phyloP scores from a whole-genome alignment of 2,797 vertebrate genomes.

The Channa striata region DNA sequence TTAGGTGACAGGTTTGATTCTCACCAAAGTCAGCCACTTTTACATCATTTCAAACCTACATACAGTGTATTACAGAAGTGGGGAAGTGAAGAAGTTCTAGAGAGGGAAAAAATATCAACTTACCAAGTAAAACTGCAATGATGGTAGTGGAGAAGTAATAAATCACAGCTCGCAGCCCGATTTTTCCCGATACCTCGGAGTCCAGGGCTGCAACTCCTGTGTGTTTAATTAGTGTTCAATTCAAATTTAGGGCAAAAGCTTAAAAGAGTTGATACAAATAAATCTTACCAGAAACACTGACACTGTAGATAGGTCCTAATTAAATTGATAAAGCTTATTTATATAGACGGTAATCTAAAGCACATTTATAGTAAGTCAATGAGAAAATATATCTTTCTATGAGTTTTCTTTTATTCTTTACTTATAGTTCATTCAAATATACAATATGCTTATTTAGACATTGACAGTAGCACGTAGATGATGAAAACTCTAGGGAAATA shows the following conservation, averaged over 20 bases:
- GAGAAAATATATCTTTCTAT: too few relatives aligned
- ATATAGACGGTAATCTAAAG: too few relatives aligned
- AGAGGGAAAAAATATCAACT: slow-evolving; percentile 39
- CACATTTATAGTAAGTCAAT: too few relatives aligned
- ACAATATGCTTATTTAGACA: too few relatives aligned
- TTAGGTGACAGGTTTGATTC: neutral
- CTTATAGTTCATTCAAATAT: too few relatives aligned
- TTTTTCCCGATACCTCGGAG: slow-evolving; percentile 93
- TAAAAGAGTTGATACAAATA: too few relatives aligned
- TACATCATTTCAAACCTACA: neutral
- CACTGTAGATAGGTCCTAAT: too few relatives aligned
- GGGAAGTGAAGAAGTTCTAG: neutral
- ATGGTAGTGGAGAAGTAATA: slow-evolving; percentile 96
- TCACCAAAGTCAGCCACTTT: neutral
- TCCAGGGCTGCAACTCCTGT: slow-evolving; percentile 98
- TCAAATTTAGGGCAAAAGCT: neutral
- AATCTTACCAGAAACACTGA: too few relatives aligned
- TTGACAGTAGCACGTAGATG: too few relatives aligned
- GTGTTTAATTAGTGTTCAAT: neutral
- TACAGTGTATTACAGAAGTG: neutral
- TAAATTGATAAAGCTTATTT: too few relatives aligned
- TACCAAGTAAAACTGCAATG: slow-evolving; percentile 95
- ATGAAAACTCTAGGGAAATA: too few relatives aligned
- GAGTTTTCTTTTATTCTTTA: too few relatives aligned
- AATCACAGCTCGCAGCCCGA: slow-evolving; percentile 91